phyloP scores from a whole-genome alignment of 2,113 vertebrate genomes.

The Chloropsis cyanopogon region DNA sequence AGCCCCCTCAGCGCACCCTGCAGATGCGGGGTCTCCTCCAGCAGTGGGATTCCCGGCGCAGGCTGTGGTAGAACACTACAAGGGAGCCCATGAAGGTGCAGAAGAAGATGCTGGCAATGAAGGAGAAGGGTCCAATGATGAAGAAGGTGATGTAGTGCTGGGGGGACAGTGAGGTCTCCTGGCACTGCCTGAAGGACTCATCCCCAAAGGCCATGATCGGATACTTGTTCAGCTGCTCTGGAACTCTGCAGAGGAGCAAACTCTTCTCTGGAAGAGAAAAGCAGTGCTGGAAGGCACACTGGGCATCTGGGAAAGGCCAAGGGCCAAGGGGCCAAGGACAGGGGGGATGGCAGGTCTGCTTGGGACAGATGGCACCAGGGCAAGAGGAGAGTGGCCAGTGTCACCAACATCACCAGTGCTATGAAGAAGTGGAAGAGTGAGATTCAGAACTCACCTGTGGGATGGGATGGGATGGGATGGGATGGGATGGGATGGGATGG shows the following conservation, averaged over 20 bases:
- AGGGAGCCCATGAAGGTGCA: conserved; percentile 61
- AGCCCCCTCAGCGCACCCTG: background rate
- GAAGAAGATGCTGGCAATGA: conserved; percentile 69
- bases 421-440: background rate
- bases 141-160: conserved; percentile 46
- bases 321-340: background rate
- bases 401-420: background rate
- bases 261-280: conserved; percentile 62
- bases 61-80: conserved; percentile 18
- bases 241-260: conserved; percentile 54
- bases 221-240: conserved; percentile 15
- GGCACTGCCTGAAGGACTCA: conserved; percentile 71
- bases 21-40: background rate
- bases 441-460: background rate
- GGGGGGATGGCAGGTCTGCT: background rate
- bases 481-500: background rate
- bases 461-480: background rate
- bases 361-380: background rate
- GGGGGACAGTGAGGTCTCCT: background rate
- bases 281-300: background rate
- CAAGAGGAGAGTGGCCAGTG: background rate
- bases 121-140: conserved; percentile 62
- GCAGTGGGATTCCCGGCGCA: background rate
- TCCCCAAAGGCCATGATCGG: conserved; percentile 61
- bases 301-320: background rate